These are phyloP conservation scores for Odontamblyopus lacepedii DNA, from an alignment of 2,797 vertebrate species.

Conservation along the genomic window DNA sequence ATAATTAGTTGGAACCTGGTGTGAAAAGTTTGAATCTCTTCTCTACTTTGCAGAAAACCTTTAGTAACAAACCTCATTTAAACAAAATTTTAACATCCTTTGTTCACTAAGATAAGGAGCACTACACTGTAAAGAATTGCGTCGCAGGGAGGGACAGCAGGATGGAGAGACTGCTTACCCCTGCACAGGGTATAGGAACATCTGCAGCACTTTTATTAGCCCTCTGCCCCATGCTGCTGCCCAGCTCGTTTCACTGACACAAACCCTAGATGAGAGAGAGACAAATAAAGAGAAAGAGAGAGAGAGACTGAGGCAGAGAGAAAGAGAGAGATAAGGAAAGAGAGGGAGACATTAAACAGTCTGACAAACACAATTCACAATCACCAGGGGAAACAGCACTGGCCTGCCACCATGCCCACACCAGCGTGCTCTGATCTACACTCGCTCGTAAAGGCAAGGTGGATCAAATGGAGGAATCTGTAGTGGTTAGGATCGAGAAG, in stretches of 20 bases:
- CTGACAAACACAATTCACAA: conserved; percentile 37
- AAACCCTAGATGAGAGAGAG: conserved; percentile 40
- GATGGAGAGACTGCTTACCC: conserved; percentile 55
- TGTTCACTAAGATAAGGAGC: too few species aligned
- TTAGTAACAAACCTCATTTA: background rate
- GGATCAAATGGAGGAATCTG: conserved; percentile 10
- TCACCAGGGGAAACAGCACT: conserved; percentile 37
- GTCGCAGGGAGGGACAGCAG: conserved; percentile 38
- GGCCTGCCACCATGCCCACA: conserved; percentile 13
- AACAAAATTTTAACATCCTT: background rate
- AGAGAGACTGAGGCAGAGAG: conserved; percentile 13
- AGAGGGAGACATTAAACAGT: conserved; percentile 43
- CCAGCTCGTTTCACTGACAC: conserved; percentile 41
- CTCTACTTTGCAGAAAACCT: too few species aligned
- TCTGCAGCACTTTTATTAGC: conserved; percentile 53
- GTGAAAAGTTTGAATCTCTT: too few species aligned
- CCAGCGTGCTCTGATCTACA: conserved; percentile 12
- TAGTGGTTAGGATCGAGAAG: background rate
- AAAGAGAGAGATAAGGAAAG: conserved; percentile 14
- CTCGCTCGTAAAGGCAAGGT: background rate
- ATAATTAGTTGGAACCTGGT: too few species aligned
- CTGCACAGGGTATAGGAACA: conserved; percentile 42
- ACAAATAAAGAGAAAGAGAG: conserved; percentile 25
- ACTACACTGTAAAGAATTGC: background rate
- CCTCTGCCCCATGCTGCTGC: conserved; percentile 32